Evolutionary conservation across 2,797 vertebrate genomes (phyloP), one percentile per base, ranked within the genome.

Genomic region (Lerista edwardsae): DNA sequence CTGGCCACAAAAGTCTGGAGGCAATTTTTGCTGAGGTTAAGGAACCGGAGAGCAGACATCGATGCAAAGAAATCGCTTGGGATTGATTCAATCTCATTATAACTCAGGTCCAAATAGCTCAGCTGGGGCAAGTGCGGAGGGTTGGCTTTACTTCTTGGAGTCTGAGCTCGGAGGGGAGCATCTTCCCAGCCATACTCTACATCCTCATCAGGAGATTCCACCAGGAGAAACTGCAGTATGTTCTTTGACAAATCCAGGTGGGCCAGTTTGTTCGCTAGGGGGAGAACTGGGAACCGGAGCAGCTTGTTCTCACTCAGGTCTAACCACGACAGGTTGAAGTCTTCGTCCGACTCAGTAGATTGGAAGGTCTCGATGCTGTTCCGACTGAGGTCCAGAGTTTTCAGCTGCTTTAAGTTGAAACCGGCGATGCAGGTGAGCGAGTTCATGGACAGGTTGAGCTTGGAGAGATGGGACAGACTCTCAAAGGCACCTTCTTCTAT

Each of bases 401-500:
- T 93, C 77, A 99, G 92, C 59, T 97, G 97, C 31, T 79, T 94
- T 25, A 99, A 97, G 87, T 98, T 98, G 88, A 99, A 99, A 94
- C 98, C 96, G 0, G 96, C 97, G 93, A 99, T 98, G 94, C 99
- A 99, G 2, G 97, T 97, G 92, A 99, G 98, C 1, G 98, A 99
- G 90, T 99, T 99, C 92, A 96, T 97, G 84, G 98, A 98, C 86
- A 99, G 94, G 69, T 98, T 97, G 1, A 99, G 97, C 75, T 97
- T 97, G 9, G 94, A 95, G 84, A 99, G 96, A 82, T 85, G 87
- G 44, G 71, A 41, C 73, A 99, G 90, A 1, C 93, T 91, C 64
- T 98, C 97, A 39, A 99, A 99, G n/a, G 98, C 96, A 0, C 98
- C 98, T 0, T 97, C 97, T 89, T 99, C 97, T 2, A 99, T 99